Evolutionary conservation across 2,113 vertebrate species (phyloP), one percentile per base, ranked within the genome.

Genomic region (Brachypodius melanocephalos): DNA sequence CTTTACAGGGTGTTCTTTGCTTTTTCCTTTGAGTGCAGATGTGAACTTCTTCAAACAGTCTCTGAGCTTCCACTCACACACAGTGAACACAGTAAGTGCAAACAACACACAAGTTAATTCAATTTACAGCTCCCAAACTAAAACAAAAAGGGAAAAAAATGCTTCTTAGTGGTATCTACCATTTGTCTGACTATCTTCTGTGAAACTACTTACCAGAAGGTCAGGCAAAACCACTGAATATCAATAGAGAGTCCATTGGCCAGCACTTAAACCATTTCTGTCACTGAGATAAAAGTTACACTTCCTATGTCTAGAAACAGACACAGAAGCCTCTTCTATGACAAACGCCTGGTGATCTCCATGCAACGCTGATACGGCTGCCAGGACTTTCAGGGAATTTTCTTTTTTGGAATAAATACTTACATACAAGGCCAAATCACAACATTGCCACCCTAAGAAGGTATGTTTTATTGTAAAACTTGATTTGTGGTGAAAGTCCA

Each of bases 341-440:
- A 34, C 43, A 66, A 88, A 68, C 21, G 73, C 36, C 48, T 75
- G 26, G 40, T 52, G 42, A 82, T 87, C 42, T 85, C 83, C 90
- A 72, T 49, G 40, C 83, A 89, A 76, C 5, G 25, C 51, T 63
- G 72, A 83, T 51, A 90, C 14, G 75, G 63, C 43, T 89, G 69
- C 58, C 42, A 87, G 75, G 42, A 72, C 38, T 88, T 63, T 2
- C 34, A 68, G 76, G n/a, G 9, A 40, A 36, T 68, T 95, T 62
- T 55, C 6, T 34, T 71, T 75, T 85, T 51, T 72, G 28, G 1
- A 82, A 90, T 38, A 69, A 83, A 34, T 80, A 91, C 57, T 91
- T 88, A 94, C 68, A 93, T 63, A 86, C 43, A 81, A 90, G 52
- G 92, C 75, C 85, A 88, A 96, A 88, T 90, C 45, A 68, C 45